Conservation (phyloP, 1,140 invertebrate species). For the Odontomachus brunneus region DNA sequence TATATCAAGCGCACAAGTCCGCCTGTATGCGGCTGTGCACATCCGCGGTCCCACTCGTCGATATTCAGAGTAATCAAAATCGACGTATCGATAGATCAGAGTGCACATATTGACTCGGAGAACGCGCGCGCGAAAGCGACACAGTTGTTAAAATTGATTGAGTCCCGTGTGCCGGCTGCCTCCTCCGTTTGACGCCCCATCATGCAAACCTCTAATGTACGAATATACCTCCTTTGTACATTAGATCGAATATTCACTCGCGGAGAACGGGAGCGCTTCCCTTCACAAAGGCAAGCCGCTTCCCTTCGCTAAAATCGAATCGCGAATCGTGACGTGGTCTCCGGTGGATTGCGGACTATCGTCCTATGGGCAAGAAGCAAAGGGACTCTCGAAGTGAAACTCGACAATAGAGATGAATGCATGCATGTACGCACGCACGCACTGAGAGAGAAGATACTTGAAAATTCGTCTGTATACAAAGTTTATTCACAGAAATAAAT, state of each 20-base stretch:
- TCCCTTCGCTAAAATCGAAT: no score
- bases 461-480: no score
- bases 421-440: conserved; percentile 46
- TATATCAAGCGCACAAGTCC: background rate
- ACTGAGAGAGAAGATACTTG: no score
- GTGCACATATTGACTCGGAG: background rate
- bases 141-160: background rate
- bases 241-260: no score
- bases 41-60: background rate
- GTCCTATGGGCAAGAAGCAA: background rate
- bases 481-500: no score
- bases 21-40: background rate
- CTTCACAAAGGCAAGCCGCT: no score
- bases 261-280: no score
- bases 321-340: no score
- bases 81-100: background rate
- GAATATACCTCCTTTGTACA: no score
- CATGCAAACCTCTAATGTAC: no score
- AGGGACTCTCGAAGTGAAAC: conserved; percentile 22
- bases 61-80: background rate
- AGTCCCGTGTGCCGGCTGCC: background rate
- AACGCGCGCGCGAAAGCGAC: background rate
- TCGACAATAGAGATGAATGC: background rate
- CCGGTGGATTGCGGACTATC: no score
- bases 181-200: no score